These are phyloP conservation scores for Seira sanloemensis DNA, from an alignment of 2,888 invertebrate genomes.

Conservation along the genomic window DNA sequence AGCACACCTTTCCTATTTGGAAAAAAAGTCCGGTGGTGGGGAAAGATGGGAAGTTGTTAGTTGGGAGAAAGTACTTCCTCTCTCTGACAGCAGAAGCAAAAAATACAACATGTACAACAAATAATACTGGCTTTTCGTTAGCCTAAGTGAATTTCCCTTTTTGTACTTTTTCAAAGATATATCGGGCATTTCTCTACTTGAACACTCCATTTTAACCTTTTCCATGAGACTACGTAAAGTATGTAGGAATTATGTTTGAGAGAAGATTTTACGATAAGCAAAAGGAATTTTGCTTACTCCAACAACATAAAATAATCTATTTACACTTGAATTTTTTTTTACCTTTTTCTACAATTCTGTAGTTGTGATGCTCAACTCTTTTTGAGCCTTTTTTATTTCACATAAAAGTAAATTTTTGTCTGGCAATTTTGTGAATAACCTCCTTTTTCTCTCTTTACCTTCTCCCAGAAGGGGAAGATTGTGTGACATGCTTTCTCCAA, in stretches of 20 bases:
- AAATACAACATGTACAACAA: neutral
- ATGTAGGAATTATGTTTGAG: neutral
- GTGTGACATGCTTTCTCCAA: too few species aligned
- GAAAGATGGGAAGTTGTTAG: conserved; percentile 1
- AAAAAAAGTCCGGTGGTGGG: neutral
- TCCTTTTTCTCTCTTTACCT: neutral
- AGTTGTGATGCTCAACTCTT: neutral
- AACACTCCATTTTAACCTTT: neutral
- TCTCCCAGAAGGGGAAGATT: neutral
- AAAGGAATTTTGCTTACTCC: too few species aligned
- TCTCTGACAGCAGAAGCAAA: neutral
- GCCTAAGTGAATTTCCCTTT: conserved; percentile 25
- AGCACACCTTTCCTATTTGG: neutral
- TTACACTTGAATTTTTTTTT: neutral
- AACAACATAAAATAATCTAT: neutral
- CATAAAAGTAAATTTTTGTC: too few species aligned
- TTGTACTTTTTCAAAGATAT: neutral
- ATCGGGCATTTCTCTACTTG: neutral
- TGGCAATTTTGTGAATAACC: neutral
- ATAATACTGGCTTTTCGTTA: conserved; percentile 29
- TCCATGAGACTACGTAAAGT: neutral
- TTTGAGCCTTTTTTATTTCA: too few species aligned
- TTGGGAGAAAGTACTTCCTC: neutral
- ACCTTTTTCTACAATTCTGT: neutral
- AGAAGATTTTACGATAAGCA: neutral